These are phyloP conservation scores for Diadophis punctatus DNA, from an alignment of 2,113 vertebrate genomes.

Conservation along the genomic window DNA sequence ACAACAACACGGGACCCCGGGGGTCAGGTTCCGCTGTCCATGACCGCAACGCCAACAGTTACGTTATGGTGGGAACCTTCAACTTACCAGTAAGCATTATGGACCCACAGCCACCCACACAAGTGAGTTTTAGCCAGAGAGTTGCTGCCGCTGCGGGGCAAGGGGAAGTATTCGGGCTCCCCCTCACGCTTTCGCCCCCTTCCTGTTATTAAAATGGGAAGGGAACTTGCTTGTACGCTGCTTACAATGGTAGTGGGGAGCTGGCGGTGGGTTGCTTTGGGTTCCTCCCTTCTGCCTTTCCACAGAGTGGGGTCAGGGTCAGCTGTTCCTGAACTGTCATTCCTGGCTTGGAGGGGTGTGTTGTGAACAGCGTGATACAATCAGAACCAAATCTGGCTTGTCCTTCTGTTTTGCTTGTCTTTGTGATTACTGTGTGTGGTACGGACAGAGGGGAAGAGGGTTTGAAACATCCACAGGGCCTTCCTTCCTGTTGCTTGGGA, in stretches of 20 bases:
- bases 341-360: background rate
- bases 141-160: background rate
- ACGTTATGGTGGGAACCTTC: slow-evolving; percentile 92
- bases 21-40: slow-evolving; percentile 74
- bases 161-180: background rate
- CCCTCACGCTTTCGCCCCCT: background rate
- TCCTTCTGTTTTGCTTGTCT: background rate
- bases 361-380: no score
- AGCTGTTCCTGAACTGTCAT: background rate
- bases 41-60: slow-evolving; percentile 89
- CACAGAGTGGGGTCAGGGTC: background rate
- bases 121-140: slow-evolving; percentile 33
- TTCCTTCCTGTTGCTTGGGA: background rate
- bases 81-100: slow-evolving; percentile 88
- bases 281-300: background rate
- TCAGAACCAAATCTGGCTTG: background rate
- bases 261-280: background rate
- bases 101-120: slow-evolving; percentile 67
- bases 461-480: background rate
- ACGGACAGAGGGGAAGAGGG: background rate
- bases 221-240: background rate
- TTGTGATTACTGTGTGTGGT: no score
- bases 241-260: background rate
- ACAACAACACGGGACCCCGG: slow-evolving; percentile 67
- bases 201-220: background rate